These are phyloP conservation scores for Argynnis bischoffii DNA, from an alignment of 2,888 invertebrate genomes.

Conservation along the genomic window DNA sequence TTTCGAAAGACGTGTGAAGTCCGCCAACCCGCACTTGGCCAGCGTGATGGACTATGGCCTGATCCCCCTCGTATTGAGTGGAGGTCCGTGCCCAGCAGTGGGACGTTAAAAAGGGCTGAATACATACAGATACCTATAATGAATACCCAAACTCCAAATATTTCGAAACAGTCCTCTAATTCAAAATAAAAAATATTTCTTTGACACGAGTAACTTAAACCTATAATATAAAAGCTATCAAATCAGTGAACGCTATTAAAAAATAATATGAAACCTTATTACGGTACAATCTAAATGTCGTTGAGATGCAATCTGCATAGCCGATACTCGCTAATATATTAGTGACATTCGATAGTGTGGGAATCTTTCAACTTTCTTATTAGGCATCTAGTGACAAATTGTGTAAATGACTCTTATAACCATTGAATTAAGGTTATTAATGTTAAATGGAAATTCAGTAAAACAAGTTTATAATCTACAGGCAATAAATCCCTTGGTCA, in stretches of 20 bases:
- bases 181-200: neutral
- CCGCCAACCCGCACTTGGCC: too few relatives aligned
- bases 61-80: too few relatives aligned
- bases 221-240: neutral
- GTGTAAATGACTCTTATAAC: constrained; percentile 17
- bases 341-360: constrained; percentile 34
- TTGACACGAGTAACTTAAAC: neutral
- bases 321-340: constrained; percentile 33
- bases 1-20: too few relatives aligned
- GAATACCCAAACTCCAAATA: neutral
- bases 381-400: constrained; percentile 32
- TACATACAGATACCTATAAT: too few relatives aligned
- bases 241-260: constrained; percentile 3
- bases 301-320: constrained; percentile 35
- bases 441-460: constrained; percentile 48
- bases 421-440: constrained; percentile 28
- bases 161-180: too few relatives aligned
- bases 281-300: constrained; percentile 32
- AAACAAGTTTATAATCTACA: constrained; percentile 54
- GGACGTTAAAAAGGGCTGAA: too few relatives aligned
- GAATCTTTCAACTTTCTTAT: constrained; percentile 29
- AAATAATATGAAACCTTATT: constrained; percentile 26
- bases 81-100: too few relatives aligned
- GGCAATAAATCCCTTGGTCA: constrained; percentile 53
- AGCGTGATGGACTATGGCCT: too few relatives aligned